Evolutionary conservation across 2,888 invertebrate species (phyloP), one percentile per base, ranked within the genome.

Genomic region (Blastobasis adustella): DNA sequence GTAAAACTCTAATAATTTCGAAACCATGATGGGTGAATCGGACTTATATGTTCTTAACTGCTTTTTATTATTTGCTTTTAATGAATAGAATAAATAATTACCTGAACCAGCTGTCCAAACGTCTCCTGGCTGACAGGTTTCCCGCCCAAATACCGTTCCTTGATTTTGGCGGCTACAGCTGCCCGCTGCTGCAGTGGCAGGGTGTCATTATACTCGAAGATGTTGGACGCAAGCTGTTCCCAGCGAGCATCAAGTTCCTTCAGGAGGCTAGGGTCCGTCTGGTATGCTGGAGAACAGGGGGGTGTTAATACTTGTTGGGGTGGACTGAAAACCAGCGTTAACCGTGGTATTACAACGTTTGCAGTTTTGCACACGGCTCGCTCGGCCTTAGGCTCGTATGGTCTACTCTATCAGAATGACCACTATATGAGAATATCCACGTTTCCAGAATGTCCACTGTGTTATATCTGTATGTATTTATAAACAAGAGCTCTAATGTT

Each of bases 151-250:
- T 93, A 92, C 51, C 89, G 84, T 38, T 89, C 65, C 53, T 87
- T 90, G 61, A 92, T 91, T 62, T 88, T 83, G 39, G 76, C 73
- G 0, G 91, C 89, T 0, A 90, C 85, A 0, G 75, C 69, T 0
- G 73, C 58, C 4, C 90, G 84, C 45, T 82, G 78, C 37, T 76
- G 65, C 5, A 80, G 61, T 0, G 90, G 89, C 5, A 91, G 62
- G 0, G 91, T 91, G 62, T 91, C 89, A 60, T 92, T 91, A 70
- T 85, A 93, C 65, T 92, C 92, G 45, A 93, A 89, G 55, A 92
- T 87, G 58, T 89, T 72, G 45, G 92, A 91, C 1, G 91, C 91
- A n/a, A 93, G 73, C 37, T 89, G 77, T 8, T 90, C 85, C 90
- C 92, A 93, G 40, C 89, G 82, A 0, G 82, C 67, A 48, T 92